Percentiles rank a stretch among this genome's conserved stretches.
These are phyloP conservation scores for Nomada goodeniana DNA, from an alignment of 2,888 invertebrate species.

Conservation along the genomic window DNA sequence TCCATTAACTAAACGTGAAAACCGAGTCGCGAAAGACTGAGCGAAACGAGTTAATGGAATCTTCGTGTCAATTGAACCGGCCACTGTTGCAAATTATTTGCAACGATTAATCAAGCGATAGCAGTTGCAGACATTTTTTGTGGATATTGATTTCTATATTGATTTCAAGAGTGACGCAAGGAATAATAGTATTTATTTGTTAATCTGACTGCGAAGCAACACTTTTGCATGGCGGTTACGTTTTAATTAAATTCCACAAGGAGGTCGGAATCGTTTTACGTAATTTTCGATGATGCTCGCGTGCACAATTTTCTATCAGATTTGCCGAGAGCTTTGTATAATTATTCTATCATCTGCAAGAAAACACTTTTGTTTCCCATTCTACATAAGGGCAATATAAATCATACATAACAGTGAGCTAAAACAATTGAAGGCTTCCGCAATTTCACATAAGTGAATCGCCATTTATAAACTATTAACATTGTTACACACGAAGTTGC, in stretches of 20 bases:
- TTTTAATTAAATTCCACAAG: not conserved
- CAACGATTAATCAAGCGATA: not conserved
- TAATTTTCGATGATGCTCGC: not conserved
- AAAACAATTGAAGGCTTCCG: too few relatives aligned
- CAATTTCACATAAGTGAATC: too few relatives aligned
- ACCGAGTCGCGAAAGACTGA: conserved; percentile 1
- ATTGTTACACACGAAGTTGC: too few relatives aligned
- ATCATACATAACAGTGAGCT: too few relatives aligned
- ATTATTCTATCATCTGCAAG: too few relatives aligned
- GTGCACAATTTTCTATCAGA: too few relatives aligned
- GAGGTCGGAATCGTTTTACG: not conserved
- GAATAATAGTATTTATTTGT: too few relatives aligned
- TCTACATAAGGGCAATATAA: too few relatives aligned
- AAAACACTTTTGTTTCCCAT: too few relatives aligned
- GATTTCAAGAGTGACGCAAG: not conserved
- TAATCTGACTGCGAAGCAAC: not conserved
- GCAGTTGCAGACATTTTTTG: not conserved
- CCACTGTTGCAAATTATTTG: not conserved
- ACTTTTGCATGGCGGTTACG: not conserved
- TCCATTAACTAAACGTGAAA: conserved; percentile 44
- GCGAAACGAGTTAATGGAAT: not conserved
- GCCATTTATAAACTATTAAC: too few relatives aligned
- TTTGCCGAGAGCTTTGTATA: too few relatives aligned
- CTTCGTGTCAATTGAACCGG: conserved; percentile 5
- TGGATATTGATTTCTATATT: not conserved